Percentiles rank a stretch among this genome's conserved stretches.
phyloP scores from a whole-genome alignment of 2,888 invertebrate species.

The Nephrotoma appendiculata region DNA sequence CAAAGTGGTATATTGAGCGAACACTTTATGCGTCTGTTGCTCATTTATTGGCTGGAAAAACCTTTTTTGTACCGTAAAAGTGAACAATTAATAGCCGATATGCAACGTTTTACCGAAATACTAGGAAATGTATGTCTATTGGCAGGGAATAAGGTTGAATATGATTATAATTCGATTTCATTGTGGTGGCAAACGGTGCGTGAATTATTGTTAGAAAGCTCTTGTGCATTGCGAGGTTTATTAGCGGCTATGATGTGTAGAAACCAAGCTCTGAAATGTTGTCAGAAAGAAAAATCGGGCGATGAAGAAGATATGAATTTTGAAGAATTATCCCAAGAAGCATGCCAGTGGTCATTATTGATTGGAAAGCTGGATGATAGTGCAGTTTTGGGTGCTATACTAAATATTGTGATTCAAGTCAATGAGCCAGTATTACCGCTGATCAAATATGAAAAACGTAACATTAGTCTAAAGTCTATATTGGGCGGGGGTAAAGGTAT shows the following conservation, averaged over 20 bases:
- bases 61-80: conserved; percentile 32
- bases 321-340: conserved; percentile 74
- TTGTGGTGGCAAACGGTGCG: conserved; percentile 73
- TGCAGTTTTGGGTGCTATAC: conserved; percentile 48
- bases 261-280: conserved; percentile 42
- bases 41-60: conserved; percentile 56
- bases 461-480: conserved; percentile 50
- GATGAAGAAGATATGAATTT: conserved; percentile 48
- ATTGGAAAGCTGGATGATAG: conserved; percentile 83
- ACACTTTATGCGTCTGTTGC: conserved; percentile 53
- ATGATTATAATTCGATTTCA: conserved; percentile 54
- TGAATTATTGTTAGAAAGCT: conserved; percentile 53
- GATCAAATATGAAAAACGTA: conserved; percentile 38
- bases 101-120: conserved; percentile 51
- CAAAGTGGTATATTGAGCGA: conserved; percentile 30
- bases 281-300: conserved; percentile 23
- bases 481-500: conserved; percentile 58
- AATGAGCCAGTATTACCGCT: conserved; percentile 34
- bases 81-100: conserved; percentile 36
- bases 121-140: conserved; percentile 49
- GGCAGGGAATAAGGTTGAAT: conserved; percentile 42
- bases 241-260: conserved; percentile 73
- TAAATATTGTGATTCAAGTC: conserved; percentile 27
- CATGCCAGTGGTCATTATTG: conserved; percentile 72
- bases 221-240: conserved; percentile 61